Evolutionary conservation across 2,888 invertebrate genomes (phyloP), one percentile per base, ranked within the genome.

Genomic region (Drosophila pseudotakahashii): DNA sequence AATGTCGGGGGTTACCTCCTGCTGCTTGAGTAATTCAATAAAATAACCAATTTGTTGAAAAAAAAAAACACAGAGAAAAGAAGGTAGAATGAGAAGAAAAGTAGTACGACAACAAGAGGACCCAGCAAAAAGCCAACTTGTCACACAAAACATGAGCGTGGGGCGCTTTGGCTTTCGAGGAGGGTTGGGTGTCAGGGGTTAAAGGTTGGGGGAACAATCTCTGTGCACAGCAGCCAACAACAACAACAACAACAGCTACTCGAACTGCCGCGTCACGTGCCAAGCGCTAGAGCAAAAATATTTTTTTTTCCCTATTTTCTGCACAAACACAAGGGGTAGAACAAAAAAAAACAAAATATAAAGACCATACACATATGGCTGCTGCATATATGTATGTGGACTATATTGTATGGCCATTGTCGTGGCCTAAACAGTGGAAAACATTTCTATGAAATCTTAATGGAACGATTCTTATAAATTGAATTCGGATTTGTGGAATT

Each of bases 11-110:
- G 34, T 32, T 59, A 51, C 67, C 67, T 73, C 81, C 85, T 84
- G 82, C 80, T 79, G 88, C 78, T 83, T 88, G 86, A 88, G 88
- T 84, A 86, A 84, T 84, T 84, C 88, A 88, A 84, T 84, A 84
- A 84, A 88, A 84, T 84, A 84, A 84, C 86, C 87, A 84, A 84
- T 84, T 84, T 84, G 84, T 83, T 88, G 75, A 73, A 76, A 82
- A 86, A 86, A 76, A 84, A 19, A 13, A 6, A 3, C 9, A 19
- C 6, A 16, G 10, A 10, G 2, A 10, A 41, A 19, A 16, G 16
- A 41, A 11, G 2, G 42, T 34, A 42, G 48, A 48, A 32, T 36
- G 66, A 37, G 39, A 9, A 53, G 39, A 32, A 39, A 68, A 67
- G 45, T 53, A 39, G 67, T 39, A 68, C 75, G 86, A 88, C 88